Evolutionary conservation across 2,113 vertebrate genomes (phyloP), one percentile per base, ranked within the genome.

Genomic region (Zosterops japonicus): DNA sequence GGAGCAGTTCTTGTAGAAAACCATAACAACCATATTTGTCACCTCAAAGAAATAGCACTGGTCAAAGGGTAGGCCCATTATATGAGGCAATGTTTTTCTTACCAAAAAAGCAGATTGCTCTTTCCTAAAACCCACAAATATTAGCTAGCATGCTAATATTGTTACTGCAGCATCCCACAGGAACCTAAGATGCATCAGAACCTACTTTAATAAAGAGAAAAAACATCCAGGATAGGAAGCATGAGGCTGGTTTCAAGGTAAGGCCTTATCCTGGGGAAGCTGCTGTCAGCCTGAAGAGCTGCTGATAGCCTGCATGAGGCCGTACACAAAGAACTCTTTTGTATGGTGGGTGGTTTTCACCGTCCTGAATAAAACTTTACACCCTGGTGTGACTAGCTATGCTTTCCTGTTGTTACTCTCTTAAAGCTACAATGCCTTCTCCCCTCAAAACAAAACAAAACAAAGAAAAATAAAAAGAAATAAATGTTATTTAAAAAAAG

Each of bases 281-380:
- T 39, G 31, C 20, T 95, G 50, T 59, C 39, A 82, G 84, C 59
- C 70, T 94, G 61, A 91, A 71, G 69, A 87, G 24, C 33, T 59
- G 33, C 47, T 3, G 23, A 68, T 53, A 84, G 64, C 36, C 59
- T 59, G 59, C 27, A 24, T 12, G 9, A 93, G 41, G 44, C 35
- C 9, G 8, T 23, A 36, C 9, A 93, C 77, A 91, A 87, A 96
- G 59, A 69, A 39, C n/a, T 92, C 50, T 63, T 94, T 96, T 83
- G 56, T 90, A 55, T 24, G 22, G 55, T 61, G 60, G 39, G 64
- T 83, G 50, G 33, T 70, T 95, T 94, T 83, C 79, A 64, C 36
- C 68, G 28, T 77, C 50, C 55, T 28, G n/a, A 89, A 74, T 53
- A 61, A 86, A 80, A 76, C 75, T 46, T 86, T 83, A 86, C 46